Base-by-base conservation (phyloP, 2,113 vertebrate species). In the Chaetodon auriga region DNA sequence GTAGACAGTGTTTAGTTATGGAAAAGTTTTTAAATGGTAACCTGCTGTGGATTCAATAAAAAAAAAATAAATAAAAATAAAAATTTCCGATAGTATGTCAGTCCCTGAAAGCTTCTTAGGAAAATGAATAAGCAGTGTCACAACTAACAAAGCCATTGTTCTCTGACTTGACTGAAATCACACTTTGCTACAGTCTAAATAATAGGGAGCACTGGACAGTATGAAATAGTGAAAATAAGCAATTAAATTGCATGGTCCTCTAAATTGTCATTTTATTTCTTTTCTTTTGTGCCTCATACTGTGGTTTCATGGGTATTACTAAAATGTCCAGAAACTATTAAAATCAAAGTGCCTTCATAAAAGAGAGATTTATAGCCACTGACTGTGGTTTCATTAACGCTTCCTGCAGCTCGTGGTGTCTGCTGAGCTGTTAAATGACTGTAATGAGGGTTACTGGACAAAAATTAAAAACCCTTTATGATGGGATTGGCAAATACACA, bases 361-460 rank as follows among this genome's bases (percentile, higher is more conserved):
- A 53, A 75, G 13, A 30, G 15, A 41, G 69, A 57, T 58, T 58
- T 45, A 58, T 14, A 19, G 38, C 35, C 5, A 57, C 23, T 51
- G 49, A 15, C 11, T 38, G 30, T 49, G 57, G 19, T 68, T 36
- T 35, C 23, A 16, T 66, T 57, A 35, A 66, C 38, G 38, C 18
- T 55, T 78, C 25, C 54, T 60, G 13, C 30, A 49, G 43, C 21
- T 8, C 0, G 49, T 43, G 23, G 10, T 36, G 38, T 57, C 51
- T 57, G 63, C 75, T 49, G 64, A 68, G 43, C 53, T 68, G 55
- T 21, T 30, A 49, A 15, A 68, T 57, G 10, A 58, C 10, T 55
- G 36, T 23, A 64, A 19, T 35, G 11, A 66, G n/a, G 11, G 11
- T 5, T 41, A 38, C 8, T 63, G 30, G 21, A 38, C 30, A 23